These are phyloP conservation scores for Corythornis vintsioides DNA, from an alignment of 2,113 vertebrate species.

Conservation along the genomic window DNA sequence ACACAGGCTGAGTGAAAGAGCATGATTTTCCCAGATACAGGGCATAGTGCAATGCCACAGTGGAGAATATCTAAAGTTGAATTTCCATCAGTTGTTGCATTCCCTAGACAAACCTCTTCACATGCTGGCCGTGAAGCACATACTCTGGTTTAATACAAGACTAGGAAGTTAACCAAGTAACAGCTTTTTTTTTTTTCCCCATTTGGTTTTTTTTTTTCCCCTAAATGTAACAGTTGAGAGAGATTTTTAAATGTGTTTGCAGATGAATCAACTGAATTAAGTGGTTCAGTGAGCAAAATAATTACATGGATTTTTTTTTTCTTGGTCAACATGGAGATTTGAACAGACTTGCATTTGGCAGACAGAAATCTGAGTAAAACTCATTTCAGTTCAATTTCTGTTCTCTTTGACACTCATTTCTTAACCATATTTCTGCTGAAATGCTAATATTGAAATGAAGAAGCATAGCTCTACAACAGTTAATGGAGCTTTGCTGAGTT, in stretches of 20 bases:
- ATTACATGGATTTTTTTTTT: not conserved
- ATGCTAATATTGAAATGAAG: slow-evolving; percentile 11
- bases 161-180: slow-evolving; percentile 18
- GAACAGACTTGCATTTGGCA: slow-evolving; percentile 31
- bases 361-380: slow-evolving; percentile 11
- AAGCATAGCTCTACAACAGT: not conserved
- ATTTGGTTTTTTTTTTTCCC: not conserved
- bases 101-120: not conserved
- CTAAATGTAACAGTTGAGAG: slow-evolving; percentile 30
- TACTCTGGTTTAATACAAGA: not conserved
- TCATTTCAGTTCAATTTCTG: not conserved
- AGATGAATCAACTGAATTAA: slow-evolving; percentile 43
- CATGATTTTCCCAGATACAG: not conserved
- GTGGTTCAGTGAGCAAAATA: slow-evolving; percentile 26
- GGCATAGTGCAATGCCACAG: not conserved
- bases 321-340: slow-evolving; percentile 5
- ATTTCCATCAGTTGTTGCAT: not conserved
- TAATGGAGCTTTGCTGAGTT: slow-evolving; percentile 1
- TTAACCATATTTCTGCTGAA: slow-evolving; percentile 23
- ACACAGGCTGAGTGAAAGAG: not conserved
- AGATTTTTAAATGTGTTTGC: slow-evolving; percentile 22
- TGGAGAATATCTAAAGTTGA: not conserved
- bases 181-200: not conserved
- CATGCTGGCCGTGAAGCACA: not conserved
- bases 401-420: not conserved